A percentile compares a stretch with the other conserved stretches of the same genome.
These are phyloP conservation scores for Falco punctatus DNA, from an alignment of 2,113 vertebrate genomes.

Conservation along the genomic window DNA sequence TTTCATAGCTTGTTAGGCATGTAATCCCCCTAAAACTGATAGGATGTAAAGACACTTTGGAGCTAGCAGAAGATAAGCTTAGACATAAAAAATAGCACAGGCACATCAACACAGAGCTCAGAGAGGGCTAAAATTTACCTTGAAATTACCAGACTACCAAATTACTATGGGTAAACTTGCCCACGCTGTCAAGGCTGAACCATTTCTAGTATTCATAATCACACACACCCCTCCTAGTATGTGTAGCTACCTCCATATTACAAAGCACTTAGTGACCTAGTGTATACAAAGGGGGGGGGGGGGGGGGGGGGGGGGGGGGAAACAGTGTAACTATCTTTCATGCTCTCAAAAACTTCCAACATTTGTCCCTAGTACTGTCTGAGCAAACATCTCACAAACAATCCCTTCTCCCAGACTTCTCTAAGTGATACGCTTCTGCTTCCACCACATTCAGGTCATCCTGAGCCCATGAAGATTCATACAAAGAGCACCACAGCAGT, in stretches of 20 bases:
- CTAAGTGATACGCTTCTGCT: not conserved
- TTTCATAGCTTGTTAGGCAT: not conserved
- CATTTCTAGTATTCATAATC: not conserved
- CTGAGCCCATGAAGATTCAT: not conserved
- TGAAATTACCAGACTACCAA: not conserved
- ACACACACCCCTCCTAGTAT: rapidly evolving
- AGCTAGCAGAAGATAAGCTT: not conserved
- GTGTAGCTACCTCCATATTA: not conserved
- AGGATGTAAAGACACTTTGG: not conserved
- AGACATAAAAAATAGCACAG: not conserved
- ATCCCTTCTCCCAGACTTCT: not conserved
- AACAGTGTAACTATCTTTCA: not conserved
- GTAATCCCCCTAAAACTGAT: not conserved
- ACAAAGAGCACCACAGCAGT: not conserved
- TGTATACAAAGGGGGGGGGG: not conserved
- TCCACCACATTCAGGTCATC: not conserved
- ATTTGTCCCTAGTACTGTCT: not conserved
- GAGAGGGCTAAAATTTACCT: not conserved
- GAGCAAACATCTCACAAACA: not conserved
- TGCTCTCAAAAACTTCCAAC: not conserved
- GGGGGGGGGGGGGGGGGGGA: not conserved
- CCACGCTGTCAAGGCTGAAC: not conserved
- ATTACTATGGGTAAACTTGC: not conserved
- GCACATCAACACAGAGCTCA: not conserved
- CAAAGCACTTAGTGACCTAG: not conserved